Evolutionary conservation across 1,140 invertebrate species (phyloP), one percentile per base, ranked within the genome.

Genomic region (Drosophila prosaltans): DNA sequence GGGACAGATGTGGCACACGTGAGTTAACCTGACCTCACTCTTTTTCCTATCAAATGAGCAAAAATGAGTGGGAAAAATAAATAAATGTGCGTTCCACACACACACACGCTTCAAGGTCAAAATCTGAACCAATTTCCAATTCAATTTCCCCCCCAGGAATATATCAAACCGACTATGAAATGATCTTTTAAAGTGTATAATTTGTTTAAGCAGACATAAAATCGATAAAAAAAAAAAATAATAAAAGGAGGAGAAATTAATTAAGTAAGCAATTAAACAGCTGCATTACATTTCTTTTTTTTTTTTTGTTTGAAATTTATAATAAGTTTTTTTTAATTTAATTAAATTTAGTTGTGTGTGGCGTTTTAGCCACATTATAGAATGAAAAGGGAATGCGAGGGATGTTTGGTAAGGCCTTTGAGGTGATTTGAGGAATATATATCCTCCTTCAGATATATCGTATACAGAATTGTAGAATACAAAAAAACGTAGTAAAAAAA

Each of bases 41-140:
- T 70, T 54, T 51, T 59, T 59, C 6, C 32, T 59, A 74, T 75
- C 72, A 69, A 69, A 75, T 75, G 73, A 63, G 65, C 65, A 65
- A 75, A 65, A 77, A 70, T 55, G 24, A 11, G 54, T 16, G 16
- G 26, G 30, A 71, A 59, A 26, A 60, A 30, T 61, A 74, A 55
- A 51, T 48, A 67, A 74, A 61, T 48, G 57, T 32, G 51, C 57
- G 48, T 57, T 16, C 16, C 16, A 16, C 16, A 16, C 16, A 16
- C 16, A 16, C 16, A 16, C 16, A 16, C 64, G 48, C 64, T 75
- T 75, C 73, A 75, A 75, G 72, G 73, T 75, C 73, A 51, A 36
- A 68, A 60, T 41, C 63, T 39, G n/a, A 3, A 40, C 30, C 10
- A 72, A 57, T 57, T 40, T 36, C 3, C 3, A 36, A 36, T 36